Conservation (phyloP, 30 jellyfish, hydroid and myxozoan species). For the Kudoa iwatai region DNA sequence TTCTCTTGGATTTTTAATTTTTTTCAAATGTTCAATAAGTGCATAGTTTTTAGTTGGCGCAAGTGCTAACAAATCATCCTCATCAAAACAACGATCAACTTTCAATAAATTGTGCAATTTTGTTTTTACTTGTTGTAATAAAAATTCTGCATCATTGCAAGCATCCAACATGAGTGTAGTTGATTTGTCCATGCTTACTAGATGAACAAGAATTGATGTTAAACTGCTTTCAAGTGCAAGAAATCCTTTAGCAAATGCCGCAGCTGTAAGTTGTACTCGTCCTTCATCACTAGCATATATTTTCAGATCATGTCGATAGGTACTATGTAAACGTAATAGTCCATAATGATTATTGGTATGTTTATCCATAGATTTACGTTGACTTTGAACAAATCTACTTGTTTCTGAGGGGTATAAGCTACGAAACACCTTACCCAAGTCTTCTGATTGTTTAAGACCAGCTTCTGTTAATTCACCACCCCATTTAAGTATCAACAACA, state of each 20-base stretch:
- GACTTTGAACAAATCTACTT: too few species aligned
- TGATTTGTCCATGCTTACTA: slow-evolving; percentile 49
- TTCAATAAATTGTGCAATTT: not conserved
- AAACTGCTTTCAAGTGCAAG: slow-evolving; percentile 64
- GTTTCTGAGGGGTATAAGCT: slow-evolving; percentile 72
- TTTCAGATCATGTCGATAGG: slow-evolving; percentile 78
- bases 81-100: not conserved
- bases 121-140: not conserved
- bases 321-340: slow-evolving; percentile 78
- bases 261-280: slow-evolving; percentile 97
- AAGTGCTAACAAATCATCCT: not conserved
- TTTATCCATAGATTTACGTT: too few species aligned
- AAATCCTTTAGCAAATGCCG: slow-evolving; percentile 87
- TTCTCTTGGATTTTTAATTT: not conserved
- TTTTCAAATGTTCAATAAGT: not conserved
- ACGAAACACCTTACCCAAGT: slow-evolving; percentile 40
- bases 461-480: slow-evolving; percentile 81
- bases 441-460: slow-evolving; percentile 78
- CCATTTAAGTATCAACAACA: slow-evolving; percentile 43
- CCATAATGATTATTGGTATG: slow-evolving; percentile 10
- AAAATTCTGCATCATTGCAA: not conserved
- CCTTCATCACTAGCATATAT: slow-evolving; percentile 95
- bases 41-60: not conserved
- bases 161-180: slow-evolving; percentile 60
- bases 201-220: slow-evolving; percentile 50